These are phyloP conservation scores for Xenopus borealis DNA, from an alignment of 2,113 vertebrate genomes.

Conservation along the genomic window DNA sequence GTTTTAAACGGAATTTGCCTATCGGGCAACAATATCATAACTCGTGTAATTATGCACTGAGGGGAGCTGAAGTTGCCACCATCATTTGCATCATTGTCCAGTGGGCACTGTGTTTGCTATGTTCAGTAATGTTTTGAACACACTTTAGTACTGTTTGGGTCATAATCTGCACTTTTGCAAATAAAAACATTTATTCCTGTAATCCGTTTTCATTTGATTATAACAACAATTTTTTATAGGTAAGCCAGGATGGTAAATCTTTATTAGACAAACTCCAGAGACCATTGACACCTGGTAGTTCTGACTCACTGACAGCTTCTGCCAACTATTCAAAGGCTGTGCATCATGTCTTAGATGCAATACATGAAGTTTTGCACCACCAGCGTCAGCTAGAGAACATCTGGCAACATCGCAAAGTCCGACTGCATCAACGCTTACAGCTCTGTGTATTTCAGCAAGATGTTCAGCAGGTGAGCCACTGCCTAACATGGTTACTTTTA, in stretches of 20 bases:
- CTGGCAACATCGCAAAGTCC: constrained; percentile 97
- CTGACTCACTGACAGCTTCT: constrained; percentile 87
- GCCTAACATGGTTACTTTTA: not conserved
- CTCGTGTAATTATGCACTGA: too few relatives aligned
- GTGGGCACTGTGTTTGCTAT: too few relatives aligned
- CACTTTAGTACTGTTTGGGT: too few relatives aligned
- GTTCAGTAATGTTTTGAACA: too few relatives aligned
- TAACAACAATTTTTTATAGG: constrained; percentile 59
- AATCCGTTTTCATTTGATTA: too few relatives aligned
- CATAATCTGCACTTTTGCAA: too few relatives aligned
- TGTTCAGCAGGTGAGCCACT: constrained; percentile 82
- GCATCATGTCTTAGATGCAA: constrained; percentile 91
- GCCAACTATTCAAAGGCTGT: constrained; percentile 97
- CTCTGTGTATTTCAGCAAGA: constrained; percentile 97
- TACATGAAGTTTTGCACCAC: constrained; percentile 95
- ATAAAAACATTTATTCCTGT: too few relatives aligned
- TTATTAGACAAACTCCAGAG: constrained; percentile 93
- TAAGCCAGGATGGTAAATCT: constrained; percentile 95
- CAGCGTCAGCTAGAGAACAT: constrained; percentile 96
- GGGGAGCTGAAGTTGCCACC: too few relatives aligned
- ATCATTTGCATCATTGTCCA: too few relatives aligned
- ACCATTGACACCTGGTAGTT: constrained; percentile 90
- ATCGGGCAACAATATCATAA: too few relatives aligned
- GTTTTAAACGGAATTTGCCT: too few relatives aligned
- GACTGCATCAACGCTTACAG: constrained; percentile 92